Base-by-base conservation (phyloP, 2,888 invertebrate genomes). In the Eilema griseolum region DNA sequence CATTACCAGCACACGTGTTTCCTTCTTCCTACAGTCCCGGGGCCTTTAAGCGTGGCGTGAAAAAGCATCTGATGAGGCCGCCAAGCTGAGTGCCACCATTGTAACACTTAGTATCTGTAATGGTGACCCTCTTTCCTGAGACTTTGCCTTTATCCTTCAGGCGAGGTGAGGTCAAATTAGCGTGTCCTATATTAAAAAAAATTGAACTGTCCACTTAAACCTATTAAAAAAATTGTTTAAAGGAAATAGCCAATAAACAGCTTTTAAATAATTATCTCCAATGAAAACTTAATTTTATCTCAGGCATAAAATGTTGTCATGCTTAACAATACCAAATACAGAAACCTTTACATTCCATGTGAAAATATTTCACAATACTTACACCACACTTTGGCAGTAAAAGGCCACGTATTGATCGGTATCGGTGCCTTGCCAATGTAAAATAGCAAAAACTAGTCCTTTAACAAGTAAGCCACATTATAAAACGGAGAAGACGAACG, bases 221-320 rank as follows among this genome's bases (percentile, higher is more conserved):
- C 81, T 80, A 75, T 80, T 75, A 75, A 76, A 81, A 33, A 83
- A 84, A 85, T 86, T 81, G 85, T 26, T 46, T 91, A 90, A 86
- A 84, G 87, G 84, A 86, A 90, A 89, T 86, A 85, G 84, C 85
- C 89, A 87, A 90, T 90, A 89, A 90, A 90, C 89, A 89, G 89
- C 86, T 88, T 86, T 90, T 90, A 91, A 92, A 92, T 92, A 92
- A 92, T 92, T 92, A 85, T 85, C 86, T 86, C 83, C 87, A 86
- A 85, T 83, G 85, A 90, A 88, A 75, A 75, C 79, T 82, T 74
- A 77, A 80, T 81, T 90, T 90, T 90, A 90, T 90, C 82, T 77
- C 65, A 77, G 67, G 73, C 65, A 69, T 70, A 70, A 76, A 75
- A 75, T 63, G 64, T 52, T 72, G 75, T 84, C 83, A 83, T 84